These are phyloP conservation scores for Rhopalosiphum nymphaeae DNA, from an alignment of 2,888 invertebrate genomes.

Conservation along the genomic window DNA sequence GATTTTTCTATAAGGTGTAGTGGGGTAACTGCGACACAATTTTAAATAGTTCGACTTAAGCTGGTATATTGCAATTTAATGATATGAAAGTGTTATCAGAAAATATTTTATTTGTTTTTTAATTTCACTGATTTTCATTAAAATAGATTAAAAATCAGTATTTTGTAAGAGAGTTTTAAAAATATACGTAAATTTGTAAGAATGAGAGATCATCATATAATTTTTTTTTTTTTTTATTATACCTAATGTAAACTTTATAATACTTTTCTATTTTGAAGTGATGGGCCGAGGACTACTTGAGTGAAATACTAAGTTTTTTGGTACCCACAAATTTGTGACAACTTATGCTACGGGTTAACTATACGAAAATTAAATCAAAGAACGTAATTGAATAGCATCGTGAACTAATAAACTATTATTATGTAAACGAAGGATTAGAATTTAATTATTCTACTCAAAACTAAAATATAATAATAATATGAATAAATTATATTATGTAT, in stretches of 20 bases:
- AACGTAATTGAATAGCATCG: too few relatives aligned
- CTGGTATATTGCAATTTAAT: too few relatives aligned
- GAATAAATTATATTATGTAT: background rate
- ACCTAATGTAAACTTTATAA: background rate
- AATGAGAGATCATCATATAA: too few relatives aligned
- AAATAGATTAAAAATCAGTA: too few relatives aligned
- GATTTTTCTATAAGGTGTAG: background rate
- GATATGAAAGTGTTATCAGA: too few relatives aligned
- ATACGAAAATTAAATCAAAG: background rate
- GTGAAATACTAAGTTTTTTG: background rate
- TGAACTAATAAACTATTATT: background rate
- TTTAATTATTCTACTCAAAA: background rate
- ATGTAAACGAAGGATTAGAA: background rate
- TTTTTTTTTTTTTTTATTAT: background rate
- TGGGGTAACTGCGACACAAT: too few relatives aligned
- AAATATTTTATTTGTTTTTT: background rate
- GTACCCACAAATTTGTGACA: background rate
- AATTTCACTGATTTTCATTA: background rate
- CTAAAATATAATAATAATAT: background rate
- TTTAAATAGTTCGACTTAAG: too few relatives aligned
- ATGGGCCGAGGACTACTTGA: background rate
- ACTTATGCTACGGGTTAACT: background rate
- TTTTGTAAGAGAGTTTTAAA: too few relatives aligned
- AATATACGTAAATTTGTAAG: too few relatives aligned
- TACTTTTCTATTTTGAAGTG: background rate